Conservation (phyloP, 2,113 vertebrate species). For the Microtus pennsylvanicus region DNA sequence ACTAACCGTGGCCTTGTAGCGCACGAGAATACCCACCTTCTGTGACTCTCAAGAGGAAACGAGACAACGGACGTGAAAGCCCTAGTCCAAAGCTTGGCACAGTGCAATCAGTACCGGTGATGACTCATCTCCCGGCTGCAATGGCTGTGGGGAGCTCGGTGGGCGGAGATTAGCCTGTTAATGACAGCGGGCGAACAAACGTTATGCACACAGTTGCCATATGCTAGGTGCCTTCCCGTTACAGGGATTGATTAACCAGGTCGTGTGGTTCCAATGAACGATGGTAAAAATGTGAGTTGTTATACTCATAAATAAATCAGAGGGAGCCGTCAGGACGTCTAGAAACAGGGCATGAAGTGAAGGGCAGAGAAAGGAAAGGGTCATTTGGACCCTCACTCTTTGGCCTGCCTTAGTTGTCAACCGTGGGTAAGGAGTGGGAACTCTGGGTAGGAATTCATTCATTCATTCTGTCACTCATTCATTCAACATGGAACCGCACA, state of each 20-base stretch:
- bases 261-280: neutral
- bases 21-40: neutral
- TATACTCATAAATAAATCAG: neutral
- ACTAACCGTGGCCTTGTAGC: neutral
- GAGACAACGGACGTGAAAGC: neutral
- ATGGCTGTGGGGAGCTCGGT: neutral
- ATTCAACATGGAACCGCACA: neutral
- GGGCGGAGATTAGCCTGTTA: neutral
- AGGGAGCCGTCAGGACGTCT: neutral
- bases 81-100: neutral
- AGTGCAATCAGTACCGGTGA: neutral
- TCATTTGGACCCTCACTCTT: neutral
- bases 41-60: neutral
- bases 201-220: neutral
- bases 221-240: neutral
- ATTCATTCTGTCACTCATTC: neutral
- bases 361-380: neutral
- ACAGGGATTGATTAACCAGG: neutral
- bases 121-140: neutral
- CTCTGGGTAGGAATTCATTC: neutral
- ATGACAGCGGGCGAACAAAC: neutral
- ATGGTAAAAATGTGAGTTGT: constrained; percentile 26
- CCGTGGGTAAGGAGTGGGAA: neutral
- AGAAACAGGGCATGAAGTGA: neutral
- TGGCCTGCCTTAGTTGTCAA: neutral